A percentile compares a stretch with the other conserved stretches of the same genome.
These are phyloP conservation scores for Corvus hawaiiensis DNA, from an alignment of 2,113 vertebrate species.

Conservation along the genomic window DNA sequence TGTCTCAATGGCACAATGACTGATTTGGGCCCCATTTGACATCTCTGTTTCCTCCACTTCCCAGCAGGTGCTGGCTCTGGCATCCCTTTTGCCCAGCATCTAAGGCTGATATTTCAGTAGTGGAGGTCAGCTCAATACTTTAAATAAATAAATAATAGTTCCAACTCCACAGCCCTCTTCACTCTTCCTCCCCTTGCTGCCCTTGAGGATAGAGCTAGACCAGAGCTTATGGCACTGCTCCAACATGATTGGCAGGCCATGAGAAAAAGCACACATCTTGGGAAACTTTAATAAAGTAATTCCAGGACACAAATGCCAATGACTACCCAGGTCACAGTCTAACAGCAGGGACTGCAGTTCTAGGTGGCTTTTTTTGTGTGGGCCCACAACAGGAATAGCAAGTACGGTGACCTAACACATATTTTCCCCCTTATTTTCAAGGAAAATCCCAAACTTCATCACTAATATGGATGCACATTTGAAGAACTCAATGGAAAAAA, in stretches of 20 bases:
- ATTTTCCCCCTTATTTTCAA: neutral
- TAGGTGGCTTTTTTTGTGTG: neutral
- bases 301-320: neutral
- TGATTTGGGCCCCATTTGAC: neutral
- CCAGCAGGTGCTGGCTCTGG: neutral
- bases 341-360: neutral
- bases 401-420: neutral
- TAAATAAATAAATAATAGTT: slow-evolving; percentile 48
- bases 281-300: neutral
- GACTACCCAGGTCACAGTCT: neutral
- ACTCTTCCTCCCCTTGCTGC: neutral
- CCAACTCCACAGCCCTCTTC: neutral
- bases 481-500: neutral
- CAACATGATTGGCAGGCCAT: neutral
- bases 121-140: slow-evolving; percentile 1
- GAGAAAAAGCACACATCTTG: neutral
- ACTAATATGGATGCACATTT: neutral
- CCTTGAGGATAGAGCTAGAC: neutral
- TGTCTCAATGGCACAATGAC: neutral
- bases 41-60: neutral
- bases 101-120: slow-evolving; percentile 30
- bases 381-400: neutral
- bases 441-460: neutral
- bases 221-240: slow-evolving; percentile 1
- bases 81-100: neutral